Conservation (phyloP, 2,797 vertebrate genomes). For the Selene dorsalis region DNA sequence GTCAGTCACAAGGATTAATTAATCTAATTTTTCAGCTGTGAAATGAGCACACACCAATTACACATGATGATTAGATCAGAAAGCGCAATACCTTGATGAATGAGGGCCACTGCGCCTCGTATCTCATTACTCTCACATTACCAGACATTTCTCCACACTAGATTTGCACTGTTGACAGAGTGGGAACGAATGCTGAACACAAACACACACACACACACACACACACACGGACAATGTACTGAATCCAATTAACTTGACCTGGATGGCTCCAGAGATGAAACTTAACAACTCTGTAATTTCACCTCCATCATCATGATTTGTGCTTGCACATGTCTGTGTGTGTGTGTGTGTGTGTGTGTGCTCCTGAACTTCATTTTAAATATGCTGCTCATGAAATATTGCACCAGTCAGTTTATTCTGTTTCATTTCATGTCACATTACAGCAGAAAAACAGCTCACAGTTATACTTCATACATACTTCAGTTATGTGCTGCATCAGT, state of each 20-base stretch:
- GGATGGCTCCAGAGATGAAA: not conserved
- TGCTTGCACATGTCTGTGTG: not conserved
- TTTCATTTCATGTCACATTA: not conserved
- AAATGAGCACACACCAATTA: constrained; percentile 25
- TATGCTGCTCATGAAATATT: not conserved
- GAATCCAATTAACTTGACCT: not conserved
- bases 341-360: not conserved
- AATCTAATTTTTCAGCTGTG: constrained; percentile 14
- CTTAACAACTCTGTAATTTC: not conserved
- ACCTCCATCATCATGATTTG: not conserved
- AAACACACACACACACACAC: not conserved
- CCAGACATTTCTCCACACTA: not conserved
- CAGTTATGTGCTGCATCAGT: not conserved
- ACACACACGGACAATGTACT: not conserved
- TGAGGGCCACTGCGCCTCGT: not conserved
- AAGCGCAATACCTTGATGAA: not conserved
- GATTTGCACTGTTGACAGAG: not conserved
- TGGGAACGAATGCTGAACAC: not conserved
- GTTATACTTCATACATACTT: too few relatives aligned
- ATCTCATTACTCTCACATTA: not conserved
- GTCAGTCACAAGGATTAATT: constrained; percentile 33
- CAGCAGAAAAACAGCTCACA: not conserved
- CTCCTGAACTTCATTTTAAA: not conserved
- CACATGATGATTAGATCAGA: constrained; percentile 1
- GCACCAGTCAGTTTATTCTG: not conserved